Base-by-base conservation (phyloP, 1,140 invertebrate genomes). In the Hylyphantes graminicola region DNA sequence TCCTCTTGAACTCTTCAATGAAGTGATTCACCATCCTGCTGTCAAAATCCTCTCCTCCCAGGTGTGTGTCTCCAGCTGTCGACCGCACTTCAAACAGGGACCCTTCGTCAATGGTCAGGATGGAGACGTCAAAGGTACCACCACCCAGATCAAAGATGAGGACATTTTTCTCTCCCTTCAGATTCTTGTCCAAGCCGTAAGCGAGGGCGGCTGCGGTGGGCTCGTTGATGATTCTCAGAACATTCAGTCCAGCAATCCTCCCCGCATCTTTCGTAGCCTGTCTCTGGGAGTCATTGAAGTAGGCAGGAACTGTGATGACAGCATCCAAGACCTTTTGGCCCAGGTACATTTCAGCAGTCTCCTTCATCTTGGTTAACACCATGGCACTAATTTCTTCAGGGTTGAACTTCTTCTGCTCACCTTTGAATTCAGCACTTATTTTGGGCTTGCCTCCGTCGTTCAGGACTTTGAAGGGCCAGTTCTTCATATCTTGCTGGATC, bases 401-500 rank as follows among this genome's bases (percentile, higher is more conserved):
- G 10, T 93, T 92, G 89, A 96, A 96, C 19, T 89, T 92, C 88
- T 95, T 96, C 9, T 88, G 90, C 89, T 95, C 96, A 0, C 93
- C 93, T 89, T 97, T 97, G 13, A 96, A 97, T 84, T 93, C 91
- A 85, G 96, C 95, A 91, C 92, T 89, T 77, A 96, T 92, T 90
- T 94, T 94, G 88, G 0, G 95, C 88, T 95, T 95, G 11, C 93
- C 92, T 61, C 93, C 92, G 86, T 97, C 95, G 86, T 93, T 96
- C 85, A 97, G 91, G 5, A 98, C 96, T 84, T 93, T 94, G 90
- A 98, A 99, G 2, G 97, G 96, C 96, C 96, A 98, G 90, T 98
- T 95, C 90, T 97, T 98, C 95, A 98, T 97, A 89, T 98, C 97
- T 68, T 93, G 92, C 91, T 98, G 96, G 55, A 98, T 95, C 50